Evolutionary conservation across 1,140 invertebrate genomes (phyloP).

Genomic region (Daktulosphaira vitifoliae): DNA sequence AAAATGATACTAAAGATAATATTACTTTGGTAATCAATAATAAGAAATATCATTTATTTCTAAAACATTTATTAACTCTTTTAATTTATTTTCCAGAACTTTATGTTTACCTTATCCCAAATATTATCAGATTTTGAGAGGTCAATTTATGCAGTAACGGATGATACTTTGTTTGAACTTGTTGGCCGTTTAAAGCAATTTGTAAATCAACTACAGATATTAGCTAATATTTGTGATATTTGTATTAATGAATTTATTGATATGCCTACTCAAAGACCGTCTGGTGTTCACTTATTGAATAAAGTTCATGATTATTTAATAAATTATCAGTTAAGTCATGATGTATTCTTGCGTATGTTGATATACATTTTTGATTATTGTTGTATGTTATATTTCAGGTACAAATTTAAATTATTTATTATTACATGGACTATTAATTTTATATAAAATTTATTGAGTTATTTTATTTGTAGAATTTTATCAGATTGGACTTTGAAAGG

Average conservation of each 20-base stretch:
- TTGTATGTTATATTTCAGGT: slow-evolving; percentile 15
- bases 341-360: slow-evolving; percentile 10
- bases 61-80: no score
- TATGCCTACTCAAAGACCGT: background rate
- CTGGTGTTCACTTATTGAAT: slow-evolving; percentile 3
- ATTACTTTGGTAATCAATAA: background rate
- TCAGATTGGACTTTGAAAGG: slow-evolving; percentile 22
- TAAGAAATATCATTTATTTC: no score
- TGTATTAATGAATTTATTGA: background rate
- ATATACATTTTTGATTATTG: slow-evolving; percentile 24
- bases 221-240: slow-evolving; percentile 5
- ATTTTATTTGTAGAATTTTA: slow-evolving; percentile 15
- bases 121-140: slow-evolving; percentile 14
- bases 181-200: background rate
- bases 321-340: background rate
- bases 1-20: slow-evolving; percentile 1
- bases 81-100: slow-evolving; percentile 3
- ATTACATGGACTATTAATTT: background rate
- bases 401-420: background rate
- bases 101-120: slow-evolving; percentile 7
- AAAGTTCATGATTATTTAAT: slow-evolving; percentile 3
- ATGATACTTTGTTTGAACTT: slow-evolving; percentile 8
- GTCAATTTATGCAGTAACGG: slow-evolving; percentile 1
- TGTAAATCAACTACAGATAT: background rate
- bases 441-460: background rate